phyloP scores from a whole-genome alignment of 2,113 vertebrate species.

The Accipiter virgatus region DNA sequence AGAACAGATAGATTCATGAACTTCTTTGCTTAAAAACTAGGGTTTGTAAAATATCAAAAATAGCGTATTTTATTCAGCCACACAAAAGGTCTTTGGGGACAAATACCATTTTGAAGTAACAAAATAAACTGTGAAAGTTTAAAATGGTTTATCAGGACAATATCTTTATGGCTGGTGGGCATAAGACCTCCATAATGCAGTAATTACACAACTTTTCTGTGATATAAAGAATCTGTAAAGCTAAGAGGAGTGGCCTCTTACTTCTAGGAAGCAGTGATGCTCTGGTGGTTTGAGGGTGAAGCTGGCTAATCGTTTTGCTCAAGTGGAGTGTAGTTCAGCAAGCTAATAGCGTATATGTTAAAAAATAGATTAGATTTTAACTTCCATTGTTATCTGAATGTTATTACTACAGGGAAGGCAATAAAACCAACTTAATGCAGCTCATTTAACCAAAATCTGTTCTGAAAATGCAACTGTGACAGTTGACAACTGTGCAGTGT shows the following conservation, averaged over 20 bases:
- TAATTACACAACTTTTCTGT: neutral
- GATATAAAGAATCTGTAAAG: neutral
- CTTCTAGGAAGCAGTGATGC: neutral
- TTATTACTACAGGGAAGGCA: neutral
- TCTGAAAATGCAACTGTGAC: neutral
- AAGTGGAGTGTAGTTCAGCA: neutral
- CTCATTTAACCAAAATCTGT: neutral
- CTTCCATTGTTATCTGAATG: neutral
- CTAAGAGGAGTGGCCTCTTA: neutral
- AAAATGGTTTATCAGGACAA: neutral
- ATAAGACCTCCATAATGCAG: neutral
- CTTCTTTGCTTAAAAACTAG: neutral
- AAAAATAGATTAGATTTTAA: neutral
- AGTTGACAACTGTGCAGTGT: neutral
- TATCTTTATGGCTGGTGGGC: neutral
- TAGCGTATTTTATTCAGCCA: neutral
- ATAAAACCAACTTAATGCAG: neutral
- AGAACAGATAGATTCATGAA: neutral
- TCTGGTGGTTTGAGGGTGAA: neutral
- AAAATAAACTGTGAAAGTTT: neutral
- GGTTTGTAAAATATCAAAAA: neutral
- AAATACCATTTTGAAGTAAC: neutral
- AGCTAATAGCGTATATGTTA: neutral
- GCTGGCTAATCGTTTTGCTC: neutral
- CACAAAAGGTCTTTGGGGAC: neutral